Evolutionary conservation across 2,888 invertebrate genomes (phyloP), one percentile per base, ranked within the genome.

Genomic region (Drosophila aldrichi): DNA sequence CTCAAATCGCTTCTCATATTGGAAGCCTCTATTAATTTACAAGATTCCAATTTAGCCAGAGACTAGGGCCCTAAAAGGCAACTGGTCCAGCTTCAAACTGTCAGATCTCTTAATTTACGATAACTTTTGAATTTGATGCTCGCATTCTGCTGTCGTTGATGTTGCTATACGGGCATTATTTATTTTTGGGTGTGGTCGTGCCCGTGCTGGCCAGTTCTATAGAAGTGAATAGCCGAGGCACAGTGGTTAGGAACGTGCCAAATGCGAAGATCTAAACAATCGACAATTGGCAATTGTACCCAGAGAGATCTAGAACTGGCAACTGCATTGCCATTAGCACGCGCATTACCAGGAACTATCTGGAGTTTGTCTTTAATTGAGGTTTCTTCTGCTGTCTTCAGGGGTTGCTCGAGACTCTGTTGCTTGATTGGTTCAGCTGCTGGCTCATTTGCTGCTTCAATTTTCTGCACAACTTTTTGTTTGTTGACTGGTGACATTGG

Each of bases 21-120:
- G 14, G 61, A 81, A 69, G 72, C 72, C 65, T 81, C 89, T 87
- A 83, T 84, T 89, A 84, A 87, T 84, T 83, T 79, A 57, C 74
- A 67, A 74, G 74, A 68, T 87, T 59, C 81, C 86, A 74, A 84
- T 71, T 84, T 68, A 67, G 84, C 52, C 32, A 41, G 62, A 34
- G 60, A 69, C 69, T 40, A 36, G 48, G 59, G 46, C 56, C 40
- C 52, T 29, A 71, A 43, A 81, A 60, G 82, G 82, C 57, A 78
- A 75, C 78, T 59, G 65, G 72, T 61, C 41, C 59, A 68, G 63
- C 52, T 71, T 63, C 29, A 74, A 80, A 67, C 70, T 88, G 89
- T 88, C 89, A 65, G 61, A 63, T 44, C 55, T 20, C 22, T 55
- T 70, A 83, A 84, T 84, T 84, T 84, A 84, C 79, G 74, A 69